Evolutionary conservation across 64 coral and sea anemone species (phyloP).

Genomic region (Anthopleura sola): DNA sequence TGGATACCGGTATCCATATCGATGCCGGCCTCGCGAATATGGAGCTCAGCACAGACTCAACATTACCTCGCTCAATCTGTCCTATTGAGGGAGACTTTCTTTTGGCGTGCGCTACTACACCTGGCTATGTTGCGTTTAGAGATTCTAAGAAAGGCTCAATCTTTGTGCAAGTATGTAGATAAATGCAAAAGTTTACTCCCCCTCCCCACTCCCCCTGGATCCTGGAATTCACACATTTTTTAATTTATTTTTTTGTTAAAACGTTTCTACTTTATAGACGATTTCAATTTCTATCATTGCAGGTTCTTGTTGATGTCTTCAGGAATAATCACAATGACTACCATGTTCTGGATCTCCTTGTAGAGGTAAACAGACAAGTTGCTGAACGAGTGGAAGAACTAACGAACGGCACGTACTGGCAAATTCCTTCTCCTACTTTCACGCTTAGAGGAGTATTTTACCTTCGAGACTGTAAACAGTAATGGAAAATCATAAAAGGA

Average conservation of each 20-base stretch:
- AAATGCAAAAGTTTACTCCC: not conserved
- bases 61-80: not conserved
- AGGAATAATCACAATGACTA: not conserved
- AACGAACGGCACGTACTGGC: not conserved
- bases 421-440: not conserved
- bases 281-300: not conserved
- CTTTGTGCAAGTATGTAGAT: not conserved
- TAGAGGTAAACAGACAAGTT: conserved; percentile 1
- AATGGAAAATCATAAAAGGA: too few species aligned
- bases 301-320: conserved; percentile 5
- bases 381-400: not conserved
- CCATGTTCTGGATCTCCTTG: not conserved
- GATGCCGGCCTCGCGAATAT: not conserved
- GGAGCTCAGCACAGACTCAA: conserved; percentile 13
- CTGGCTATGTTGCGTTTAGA: conserved; percentile 10
- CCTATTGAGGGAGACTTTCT: conserved; percentile 12
- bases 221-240: too few species aligned
- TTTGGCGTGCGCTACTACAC: conserved; percentile 1
- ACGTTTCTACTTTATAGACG: too few species aligned
- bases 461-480: not conserved
- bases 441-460: not conserved
- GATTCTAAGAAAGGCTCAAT: not conserved
- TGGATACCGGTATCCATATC: not conserved
- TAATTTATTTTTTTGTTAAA: too few species aligned
- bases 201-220: too few species aligned